Evolutionary conservation across 2,888 invertebrate species (phyloP).

Genomic region (Drosophila algonquin): DNA sequence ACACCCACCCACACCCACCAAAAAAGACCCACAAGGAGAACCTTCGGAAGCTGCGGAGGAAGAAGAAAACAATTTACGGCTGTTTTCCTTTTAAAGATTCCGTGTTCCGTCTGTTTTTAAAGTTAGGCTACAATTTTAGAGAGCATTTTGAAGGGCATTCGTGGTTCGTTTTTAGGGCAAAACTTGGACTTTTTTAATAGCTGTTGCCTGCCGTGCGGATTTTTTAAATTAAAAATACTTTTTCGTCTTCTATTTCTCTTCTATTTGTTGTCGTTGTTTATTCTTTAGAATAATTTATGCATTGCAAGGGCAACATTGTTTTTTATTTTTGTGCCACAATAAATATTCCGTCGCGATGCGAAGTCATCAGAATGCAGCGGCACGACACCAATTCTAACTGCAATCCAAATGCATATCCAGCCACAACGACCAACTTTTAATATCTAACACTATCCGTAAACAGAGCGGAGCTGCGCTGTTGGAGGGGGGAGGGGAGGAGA

Average conservation of each 20-base stretch:
- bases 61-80: conserved; percentile 27
- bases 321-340: conserved; percentile 30
- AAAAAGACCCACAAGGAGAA: conserved; percentile 12
- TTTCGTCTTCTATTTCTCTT: background rate
- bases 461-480: background rate
- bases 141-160: conserved; percentile 3
- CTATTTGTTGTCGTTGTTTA: background rate
- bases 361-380: conserved; percentile 47
- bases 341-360: conserved; percentile 30
- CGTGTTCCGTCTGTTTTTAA: background rate
- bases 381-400: conserved; percentile 37
- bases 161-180: conserved; percentile 1
- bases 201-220: conserved; percentile 16
- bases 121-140: background rate
- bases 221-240: conserved; percentile 52
- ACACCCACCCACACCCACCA: conserved; percentile 11
- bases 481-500: too few species aligned
- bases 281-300: conserved; percentile 56
- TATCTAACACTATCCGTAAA: background rate
- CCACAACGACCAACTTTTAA: conserved; percentile 5
- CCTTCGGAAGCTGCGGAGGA: background rate
- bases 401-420: background rate
- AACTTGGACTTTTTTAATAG: conserved; percentile 10
- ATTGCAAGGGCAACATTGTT: conserved; percentile 24
- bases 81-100: conserved; percentile 20